A percentile compares a stretch with the other conserved stretches of the same genome.
Evolutionary conservation across 2,888 invertebrate genomes (phyloP).

Genomic region (Trachelus iudaicus): DNA sequence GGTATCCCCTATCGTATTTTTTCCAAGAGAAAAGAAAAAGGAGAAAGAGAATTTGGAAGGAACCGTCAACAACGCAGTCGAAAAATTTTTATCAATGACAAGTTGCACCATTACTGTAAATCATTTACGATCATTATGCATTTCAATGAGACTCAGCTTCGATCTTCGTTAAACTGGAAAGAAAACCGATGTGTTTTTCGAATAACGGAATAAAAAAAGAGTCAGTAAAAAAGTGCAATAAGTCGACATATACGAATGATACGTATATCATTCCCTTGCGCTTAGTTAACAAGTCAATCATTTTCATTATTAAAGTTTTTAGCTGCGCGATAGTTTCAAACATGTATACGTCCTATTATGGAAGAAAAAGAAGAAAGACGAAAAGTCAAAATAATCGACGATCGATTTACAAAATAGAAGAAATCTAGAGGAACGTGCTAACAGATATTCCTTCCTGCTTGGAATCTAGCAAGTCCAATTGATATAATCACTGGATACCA

Average conservation of each 20-base stretch:
- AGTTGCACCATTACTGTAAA: background rate
- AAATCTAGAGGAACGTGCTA: background rate
- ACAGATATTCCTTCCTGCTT: background rate
- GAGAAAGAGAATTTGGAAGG: constrained; percentile 11
- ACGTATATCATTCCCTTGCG: background rate
- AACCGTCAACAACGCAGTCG: background rate
- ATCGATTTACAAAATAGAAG: background rate
- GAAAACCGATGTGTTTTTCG: background rate
- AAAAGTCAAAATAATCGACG: background rate
- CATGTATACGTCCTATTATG: background rate
- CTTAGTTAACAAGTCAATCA: background rate
- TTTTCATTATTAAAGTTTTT: background rate
- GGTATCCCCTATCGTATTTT: background rate
- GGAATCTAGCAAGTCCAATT: background rate
- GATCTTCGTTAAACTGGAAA: background rate
- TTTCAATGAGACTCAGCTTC: background rate
- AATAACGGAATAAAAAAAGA: constrained; percentile 25
- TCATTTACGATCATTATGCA: background rate
- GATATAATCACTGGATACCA: background rate
- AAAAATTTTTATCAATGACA: background rate
- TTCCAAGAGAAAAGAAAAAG: constrained; percentile 32
- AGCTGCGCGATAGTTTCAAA: background rate
- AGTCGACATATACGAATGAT: background rate
- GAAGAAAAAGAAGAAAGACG: no score
- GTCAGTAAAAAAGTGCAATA: constrained; percentile 25